Evolutionary conservation across 2,797 vertebrate species (phyloP).

Genomic region (Simalia tracyae): DNA sequence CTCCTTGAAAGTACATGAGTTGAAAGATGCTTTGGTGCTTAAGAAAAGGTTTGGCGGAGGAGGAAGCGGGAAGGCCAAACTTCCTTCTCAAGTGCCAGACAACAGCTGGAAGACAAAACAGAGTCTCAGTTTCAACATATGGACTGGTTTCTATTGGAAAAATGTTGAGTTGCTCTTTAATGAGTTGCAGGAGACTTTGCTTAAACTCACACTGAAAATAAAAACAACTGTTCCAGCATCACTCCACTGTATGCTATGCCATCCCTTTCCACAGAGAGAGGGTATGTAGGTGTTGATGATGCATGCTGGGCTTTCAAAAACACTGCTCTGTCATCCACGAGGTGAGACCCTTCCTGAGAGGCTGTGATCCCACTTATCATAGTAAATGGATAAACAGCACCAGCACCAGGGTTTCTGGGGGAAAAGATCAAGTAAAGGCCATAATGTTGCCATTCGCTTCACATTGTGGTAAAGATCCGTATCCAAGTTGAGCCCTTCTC

Average conservation of each 20-base stretch:
- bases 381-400: background rate
- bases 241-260: too few species aligned
- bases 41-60: background rate
- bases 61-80: background rate
- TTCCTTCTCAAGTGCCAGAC: background rate
- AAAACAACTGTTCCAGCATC: background rate
- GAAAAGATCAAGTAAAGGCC: background rate
- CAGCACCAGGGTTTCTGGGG: background rate
- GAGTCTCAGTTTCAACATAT: background rate
- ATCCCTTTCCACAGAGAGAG: background rate
- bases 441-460: background rate
- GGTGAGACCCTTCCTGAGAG: background rate
- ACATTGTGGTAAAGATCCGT: background rate
- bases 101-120: conserved; percentile 2
- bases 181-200: background rate
- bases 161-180: background rate
- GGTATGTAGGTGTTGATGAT: background rate
- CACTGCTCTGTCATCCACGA: background rate
- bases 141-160: background rate
- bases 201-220: background rate
- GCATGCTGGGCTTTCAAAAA: background rate
- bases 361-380: background rate
- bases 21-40: background rate
- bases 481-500: background rate
- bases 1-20: background rate